Conservation (phyloP, 2,888 invertebrate species). For the Dinocampus coccinellae region DNA sequence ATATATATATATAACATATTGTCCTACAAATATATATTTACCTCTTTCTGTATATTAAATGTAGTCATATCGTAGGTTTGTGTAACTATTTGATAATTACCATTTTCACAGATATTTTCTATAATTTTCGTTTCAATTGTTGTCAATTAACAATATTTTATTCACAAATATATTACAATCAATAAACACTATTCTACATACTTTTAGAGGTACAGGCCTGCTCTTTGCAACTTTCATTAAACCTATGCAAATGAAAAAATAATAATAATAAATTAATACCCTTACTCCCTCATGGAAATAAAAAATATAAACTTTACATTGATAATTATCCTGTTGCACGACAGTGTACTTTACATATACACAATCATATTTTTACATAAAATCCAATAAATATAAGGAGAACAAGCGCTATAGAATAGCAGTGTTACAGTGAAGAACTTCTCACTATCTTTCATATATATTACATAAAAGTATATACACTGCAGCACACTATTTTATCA, state of each 20-base stretch:
- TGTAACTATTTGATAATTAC: constrained; percentile 57
- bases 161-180: not conserved
- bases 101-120: constrained; percentile 58
- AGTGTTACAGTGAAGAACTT: too few relatives aligned
- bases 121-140: constrained; percentile 4
- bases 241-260: too few relatives aligned
- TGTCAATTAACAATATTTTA: not conserved
- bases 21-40: constrained; percentile 42
- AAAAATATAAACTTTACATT: not conserved
- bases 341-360: not conserved
- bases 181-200: not conserved
- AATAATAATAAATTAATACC: too few relatives aligned
- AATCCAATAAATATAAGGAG: too few relatives aligned
- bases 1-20: too few relatives aligned
- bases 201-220: not conserved
- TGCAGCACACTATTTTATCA: too few relatives aligned
- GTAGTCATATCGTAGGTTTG: constrained; percentile 55
- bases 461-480: too few relatives aligned
- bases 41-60: constrained; percentile 60
- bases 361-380: not conserved
- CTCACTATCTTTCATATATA: too few relatives aligned
- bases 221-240: not conserved
- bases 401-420: too few relatives aligned
- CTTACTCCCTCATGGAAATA: too few relatives aligned
- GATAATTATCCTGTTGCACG: not conserved